A percentile compares a stretch with the other conserved stretches of the same genome.
These are phyloP conservation scores for Tetragnatha versicolor DNA, from an alignment of 1,140 invertebrate genomes.

Conservation along the genomic window DNA sequence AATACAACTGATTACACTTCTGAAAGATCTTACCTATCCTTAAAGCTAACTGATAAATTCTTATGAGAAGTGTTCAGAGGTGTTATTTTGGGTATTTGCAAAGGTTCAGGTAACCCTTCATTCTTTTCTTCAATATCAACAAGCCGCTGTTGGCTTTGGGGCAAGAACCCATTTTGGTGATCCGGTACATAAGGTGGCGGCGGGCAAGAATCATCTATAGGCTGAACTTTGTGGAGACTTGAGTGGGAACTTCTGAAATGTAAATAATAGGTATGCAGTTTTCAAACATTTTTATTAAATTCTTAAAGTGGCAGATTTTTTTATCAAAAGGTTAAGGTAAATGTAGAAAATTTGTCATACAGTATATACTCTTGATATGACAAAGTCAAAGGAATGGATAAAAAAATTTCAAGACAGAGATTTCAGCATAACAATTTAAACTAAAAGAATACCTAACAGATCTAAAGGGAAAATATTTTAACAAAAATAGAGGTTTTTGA, in stretches of 20 bases:
- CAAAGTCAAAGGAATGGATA: too few relatives aligned
- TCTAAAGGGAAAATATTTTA: too few relatives aligned
- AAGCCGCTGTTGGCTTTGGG: constrained; percentile 24
- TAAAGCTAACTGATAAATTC: not conserved
- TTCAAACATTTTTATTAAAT: too few relatives aligned
- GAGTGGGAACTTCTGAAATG: constrained; percentile 16
- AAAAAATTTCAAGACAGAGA: too few relatives aligned
- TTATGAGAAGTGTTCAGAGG: not conserved
- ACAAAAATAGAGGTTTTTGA: too few relatives aligned
- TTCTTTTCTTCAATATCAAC: constrained; percentile 49
- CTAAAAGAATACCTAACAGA: too few relatives aligned
- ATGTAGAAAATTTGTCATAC: too few relatives aligned
- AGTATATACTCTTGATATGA: too few relatives aligned
- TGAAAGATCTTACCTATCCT: constrained; percentile 21
- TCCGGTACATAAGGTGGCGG: constrained; percentile 34
- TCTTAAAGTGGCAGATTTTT: too few relatives aligned
- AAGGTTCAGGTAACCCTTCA: not conserved
- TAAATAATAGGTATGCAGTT: too few relatives aligned
- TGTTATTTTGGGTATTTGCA: constrained; percentile 12
- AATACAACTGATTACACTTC: not conserved
- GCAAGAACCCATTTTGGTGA: constrained; percentile 9
- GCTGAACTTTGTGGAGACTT: constrained; percentile 27
- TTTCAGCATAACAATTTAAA: too few relatives aligned
- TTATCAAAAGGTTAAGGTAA: too few relatives aligned
- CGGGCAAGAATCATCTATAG: constrained; percentile 28